Base-by-base conservation (phyloP, 2,888 invertebrate species). In the Cosmia trapezina region DNA sequence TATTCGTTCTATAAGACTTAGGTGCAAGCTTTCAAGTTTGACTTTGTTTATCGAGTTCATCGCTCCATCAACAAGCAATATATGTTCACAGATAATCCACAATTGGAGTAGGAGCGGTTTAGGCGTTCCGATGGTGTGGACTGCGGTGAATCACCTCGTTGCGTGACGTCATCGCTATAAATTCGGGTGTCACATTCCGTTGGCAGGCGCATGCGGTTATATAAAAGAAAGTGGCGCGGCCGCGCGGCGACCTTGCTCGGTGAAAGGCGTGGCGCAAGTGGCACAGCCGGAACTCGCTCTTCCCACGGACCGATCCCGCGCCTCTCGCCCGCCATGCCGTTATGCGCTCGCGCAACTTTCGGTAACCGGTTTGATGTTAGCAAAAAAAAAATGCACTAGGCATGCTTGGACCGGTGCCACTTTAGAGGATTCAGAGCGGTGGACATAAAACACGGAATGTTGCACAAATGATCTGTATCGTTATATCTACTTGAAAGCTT, bases 161-260 rank as follows among this genome's bases (percentile, higher is more conserved):
- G 65, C 43, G 84, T 96, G 95, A 95, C 95, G 95, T 96, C 95
- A 95, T 79, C 86, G 89, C 89, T 87, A 93, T 93, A 93, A 93
- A 94, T 95, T 95, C 91, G 95, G 94, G 93, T 94, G 93, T 93
- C 94, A 89, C 94, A 95, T 94, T 94, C 95, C 94, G 89, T 86
- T 88, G 91, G 91, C 89, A 87, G 83, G 85, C 87, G 85, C 88
- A 87, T 85, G 89, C 90, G 91, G 94, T 94, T 95, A 94, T 94
- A 94, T 95, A 94, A 95, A 96, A 95, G 96, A 96, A 96, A 96
- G 96, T 96, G 93, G 95, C 94, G 91, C 94, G 95, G 95, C 93
- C 95, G 93, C 93, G 93, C 86, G 85, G 89, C 96, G 96, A 96
- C 96, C 96, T 96, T 95, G 92, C 91, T 89, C 92, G 95, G 95